Base-by-base conservation (phyloP, 2,797 vertebrate species). In the Sebastes elongatus region DNA sequence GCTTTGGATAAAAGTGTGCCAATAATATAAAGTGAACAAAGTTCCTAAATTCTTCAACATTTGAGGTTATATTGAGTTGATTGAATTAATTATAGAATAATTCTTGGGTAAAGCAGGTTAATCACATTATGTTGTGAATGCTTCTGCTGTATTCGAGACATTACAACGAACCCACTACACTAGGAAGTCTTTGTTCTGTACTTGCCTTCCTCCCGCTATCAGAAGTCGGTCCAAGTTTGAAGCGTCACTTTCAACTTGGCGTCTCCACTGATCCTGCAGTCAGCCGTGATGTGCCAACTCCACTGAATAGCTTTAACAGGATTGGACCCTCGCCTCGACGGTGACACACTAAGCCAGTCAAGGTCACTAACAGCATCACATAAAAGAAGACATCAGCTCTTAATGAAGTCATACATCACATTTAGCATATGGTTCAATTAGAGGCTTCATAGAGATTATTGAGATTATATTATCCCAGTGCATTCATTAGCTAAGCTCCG, bases 401-500 rank as follows among this genome's bases (percentile, higher is more conserved):
- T 91, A 87, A 94, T 88, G 83, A 88, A 92, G 90, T 89, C 78
- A 83, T 92, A 89, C 78, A 88, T 93, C 83, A 93, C 86, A 83
- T 93, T 93, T 84, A 94, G 86, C 90, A 92, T 92, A 93, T 84
- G 92, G 89, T 89, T 93, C 88, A 94, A 94, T 94, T 91, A 91
- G 90, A 83, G 78, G 82, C 87, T 90, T 93, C 78, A 86, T 85
- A 87, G 80, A 94, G 87, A 95, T 94, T 92, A 94, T 92, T 86
- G 89, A 93, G 93, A 91, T 88, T 92, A 94, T 94, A 90, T 92
- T 93, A 88, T 93, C 89, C 89, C 80, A 68, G 84, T 79, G 84
- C 90, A 90, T 93, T 94, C 90, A 94, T 96, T 95, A 94, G 93
- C 88, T 89, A 90, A 90, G 88, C 91, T 91, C 86, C 83, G 89